Evolutionary conservation across 2,888 invertebrate species (phyloP).

Genomic region (Cephalotes varians): DNA sequence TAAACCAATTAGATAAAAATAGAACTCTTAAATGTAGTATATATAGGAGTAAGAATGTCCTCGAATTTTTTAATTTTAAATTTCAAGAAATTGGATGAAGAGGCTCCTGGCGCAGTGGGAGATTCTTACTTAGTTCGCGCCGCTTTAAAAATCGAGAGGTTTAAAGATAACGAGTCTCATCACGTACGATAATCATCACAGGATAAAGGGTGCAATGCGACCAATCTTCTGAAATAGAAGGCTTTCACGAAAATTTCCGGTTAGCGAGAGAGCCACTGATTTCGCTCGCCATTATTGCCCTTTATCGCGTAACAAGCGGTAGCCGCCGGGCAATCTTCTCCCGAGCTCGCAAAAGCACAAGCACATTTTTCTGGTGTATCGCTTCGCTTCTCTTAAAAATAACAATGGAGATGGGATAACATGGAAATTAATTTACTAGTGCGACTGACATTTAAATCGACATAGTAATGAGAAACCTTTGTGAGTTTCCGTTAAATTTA

Average conservation of each 20-base stretch:
- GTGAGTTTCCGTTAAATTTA: neutral
- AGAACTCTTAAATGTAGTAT: neutral
- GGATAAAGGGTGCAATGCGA: neutral
- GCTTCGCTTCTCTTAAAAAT: slow-evolving; percentile 9
- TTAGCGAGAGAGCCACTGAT: slow-evolving; percentile 26
- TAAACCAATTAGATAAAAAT: neutral
- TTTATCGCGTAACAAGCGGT: slow-evolving; percentile 36
- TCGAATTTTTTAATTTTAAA: neutral
- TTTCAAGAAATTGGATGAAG: neutral
- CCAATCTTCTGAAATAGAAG: slow-evolving; percentile 47
- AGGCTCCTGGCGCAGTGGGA: neutral
- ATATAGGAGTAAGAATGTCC: neutral
- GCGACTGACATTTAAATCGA: neutral
- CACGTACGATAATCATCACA: slow-evolving; percentile 4
- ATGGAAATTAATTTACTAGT: neutral
- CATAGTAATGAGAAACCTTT: neutral
- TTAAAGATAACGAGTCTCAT: slow-evolving; percentile 31
- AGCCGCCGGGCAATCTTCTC: slow-evolving; percentile 25
- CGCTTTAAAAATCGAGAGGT: slow-evolving; percentile 22
- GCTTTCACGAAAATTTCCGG: slow-evolving; percentile 51
- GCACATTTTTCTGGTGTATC: neutral
- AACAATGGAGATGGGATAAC: slow-evolving; percentile 14
- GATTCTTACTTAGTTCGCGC: neutral
- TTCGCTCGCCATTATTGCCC: slow-evolving; percentile 21
- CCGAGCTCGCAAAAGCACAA: slow-evolving; percentile 13